phyloP scores from a whole-genome alignment of 2,113 vertebrate genomes.

The Ctenodactylus gundi region DNA sequence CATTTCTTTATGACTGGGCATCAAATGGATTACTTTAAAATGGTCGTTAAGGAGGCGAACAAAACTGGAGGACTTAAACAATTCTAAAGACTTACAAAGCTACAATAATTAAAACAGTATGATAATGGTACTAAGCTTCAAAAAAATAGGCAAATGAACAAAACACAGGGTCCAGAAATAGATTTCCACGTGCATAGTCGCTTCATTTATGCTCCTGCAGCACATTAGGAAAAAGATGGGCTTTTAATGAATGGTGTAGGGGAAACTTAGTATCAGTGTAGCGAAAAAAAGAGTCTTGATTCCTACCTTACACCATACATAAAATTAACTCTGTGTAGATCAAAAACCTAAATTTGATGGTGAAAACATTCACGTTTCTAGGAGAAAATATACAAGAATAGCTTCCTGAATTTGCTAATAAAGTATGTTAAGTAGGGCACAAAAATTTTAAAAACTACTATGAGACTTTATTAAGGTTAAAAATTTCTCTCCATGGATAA shows the following conservation, averaged over 20 bases:
- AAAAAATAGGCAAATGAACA: not conserved
- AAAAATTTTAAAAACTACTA: not conserved
- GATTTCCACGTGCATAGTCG: not conserved
- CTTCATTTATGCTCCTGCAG: not conserved
- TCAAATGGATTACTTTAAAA: not conserved
- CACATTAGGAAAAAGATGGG: not conserved
- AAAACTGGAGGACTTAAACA: not conserved
- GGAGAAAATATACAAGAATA: not conserved
- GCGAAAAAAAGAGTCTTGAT: not conserved
- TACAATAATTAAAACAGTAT: not conserved
- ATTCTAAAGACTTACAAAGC: not conserved
- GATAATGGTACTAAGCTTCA: not conserved
- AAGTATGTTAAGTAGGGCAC: not conserved
- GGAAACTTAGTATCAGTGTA: not conserved
- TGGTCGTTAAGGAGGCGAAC: not conserved
- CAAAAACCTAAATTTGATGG: not conserved
- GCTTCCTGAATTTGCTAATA: not conserved
- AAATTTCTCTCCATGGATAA: slow-evolving; percentile 13
- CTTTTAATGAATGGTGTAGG: not conserved
- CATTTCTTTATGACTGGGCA: not conserved
- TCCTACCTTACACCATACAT: not conserved
- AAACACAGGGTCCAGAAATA: not conserved
- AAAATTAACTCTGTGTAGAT: not conserved
- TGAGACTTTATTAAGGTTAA: not conserved
- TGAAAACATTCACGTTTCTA: not conserved